phyloP scores from a whole-genome alignment of 2,113 vertebrate species.

The Jaculus jaculus region DNA sequence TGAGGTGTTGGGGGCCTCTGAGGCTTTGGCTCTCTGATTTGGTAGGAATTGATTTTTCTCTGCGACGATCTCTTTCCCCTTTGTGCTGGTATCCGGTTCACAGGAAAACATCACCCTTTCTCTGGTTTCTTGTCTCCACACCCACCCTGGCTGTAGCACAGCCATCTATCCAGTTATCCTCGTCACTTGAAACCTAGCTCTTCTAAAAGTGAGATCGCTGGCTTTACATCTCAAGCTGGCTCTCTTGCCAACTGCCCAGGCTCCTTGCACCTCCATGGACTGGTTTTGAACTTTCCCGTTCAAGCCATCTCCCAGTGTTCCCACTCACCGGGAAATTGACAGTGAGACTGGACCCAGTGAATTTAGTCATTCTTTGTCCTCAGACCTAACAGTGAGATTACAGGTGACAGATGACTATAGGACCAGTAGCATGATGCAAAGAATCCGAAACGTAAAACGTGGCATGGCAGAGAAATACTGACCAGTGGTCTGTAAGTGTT shows the following conservation, averaged over 20 bases:
- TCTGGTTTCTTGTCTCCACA: constrained; percentile 17
- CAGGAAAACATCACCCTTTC: no score
- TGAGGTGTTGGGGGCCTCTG: no score
- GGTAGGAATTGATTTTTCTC: no score
- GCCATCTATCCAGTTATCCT: neutral
- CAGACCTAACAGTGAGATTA: neutral
- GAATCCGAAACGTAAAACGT: neutral
- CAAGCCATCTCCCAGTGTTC: neutral
- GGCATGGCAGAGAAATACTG: neutral
- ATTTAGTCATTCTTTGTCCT: neutral
- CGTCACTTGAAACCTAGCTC: neutral
- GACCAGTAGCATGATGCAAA: no score
- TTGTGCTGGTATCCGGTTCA: no score
- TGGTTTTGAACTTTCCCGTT: neutral
- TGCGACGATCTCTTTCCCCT: no score
- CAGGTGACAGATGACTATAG: neutral
- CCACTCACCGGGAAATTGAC: neutral
- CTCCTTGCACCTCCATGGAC: neutral
- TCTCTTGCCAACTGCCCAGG: neutral
- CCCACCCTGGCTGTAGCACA: constrained; percentile 23
- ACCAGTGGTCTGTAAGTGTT: neutral
- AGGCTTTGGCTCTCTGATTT: no score
- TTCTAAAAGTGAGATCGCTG: constrained; percentile 71
- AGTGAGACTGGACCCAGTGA: neutral
- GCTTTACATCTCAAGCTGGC: neutral